Evolutionary conservation across 1,140 invertebrate genomes (phyloP).

Genomic region (Drosophila sulfurigaster): DNA sequence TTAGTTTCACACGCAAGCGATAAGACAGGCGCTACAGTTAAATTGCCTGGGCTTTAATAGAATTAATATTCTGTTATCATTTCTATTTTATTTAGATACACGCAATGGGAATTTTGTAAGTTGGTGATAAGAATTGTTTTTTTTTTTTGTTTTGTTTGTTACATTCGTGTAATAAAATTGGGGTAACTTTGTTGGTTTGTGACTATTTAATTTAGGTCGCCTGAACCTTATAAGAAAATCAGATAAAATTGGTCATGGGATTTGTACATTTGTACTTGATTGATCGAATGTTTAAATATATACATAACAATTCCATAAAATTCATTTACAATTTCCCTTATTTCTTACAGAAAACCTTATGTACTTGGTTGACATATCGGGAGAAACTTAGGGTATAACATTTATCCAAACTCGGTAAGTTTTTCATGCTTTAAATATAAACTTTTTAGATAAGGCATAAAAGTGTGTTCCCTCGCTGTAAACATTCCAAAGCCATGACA

Average conservation of each 20-base stretch:
- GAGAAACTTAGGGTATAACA: slow-evolving; percentile 46
- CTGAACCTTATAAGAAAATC: background rate
- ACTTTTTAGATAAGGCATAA: background rate
- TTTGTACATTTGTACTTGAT: slow-evolving; percentile 17
- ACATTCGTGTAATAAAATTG: slow-evolving; percentile 13
- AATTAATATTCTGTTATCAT: slow-evolving; percentile 21
- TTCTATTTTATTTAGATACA: slow-evolving; percentile 33
- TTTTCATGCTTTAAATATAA: background rate
- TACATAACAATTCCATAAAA: background rate
- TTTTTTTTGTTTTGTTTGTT: background rate
- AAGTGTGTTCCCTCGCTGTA: background rate
- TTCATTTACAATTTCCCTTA: background rate
- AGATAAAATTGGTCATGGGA: background rate
- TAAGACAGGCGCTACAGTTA: slow-evolving; percentile 26
- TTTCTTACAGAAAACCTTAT: slow-evolving; percentile 57
- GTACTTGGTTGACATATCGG: slow-evolving; percentile 41
- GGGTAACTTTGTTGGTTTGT: slow-evolving; percentile 8
- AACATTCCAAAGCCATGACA: background rate
- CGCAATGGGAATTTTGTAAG: slow-evolving; percentile 12
- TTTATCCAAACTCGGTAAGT: slow-evolving; percentile 48
- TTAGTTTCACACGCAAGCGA: slow-evolving; percentile 26
- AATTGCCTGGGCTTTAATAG: slow-evolving; percentile 18
- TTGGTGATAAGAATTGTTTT: slow-evolving; percentile 18
- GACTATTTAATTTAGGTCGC: slow-evolving; percentile 16
- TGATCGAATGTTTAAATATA: slow-evolving; percentile 25